Evolutionary conservation across 2,888 invertebrate species (phyloP).

Genomic region (Endomychus coccineus): DNA sequence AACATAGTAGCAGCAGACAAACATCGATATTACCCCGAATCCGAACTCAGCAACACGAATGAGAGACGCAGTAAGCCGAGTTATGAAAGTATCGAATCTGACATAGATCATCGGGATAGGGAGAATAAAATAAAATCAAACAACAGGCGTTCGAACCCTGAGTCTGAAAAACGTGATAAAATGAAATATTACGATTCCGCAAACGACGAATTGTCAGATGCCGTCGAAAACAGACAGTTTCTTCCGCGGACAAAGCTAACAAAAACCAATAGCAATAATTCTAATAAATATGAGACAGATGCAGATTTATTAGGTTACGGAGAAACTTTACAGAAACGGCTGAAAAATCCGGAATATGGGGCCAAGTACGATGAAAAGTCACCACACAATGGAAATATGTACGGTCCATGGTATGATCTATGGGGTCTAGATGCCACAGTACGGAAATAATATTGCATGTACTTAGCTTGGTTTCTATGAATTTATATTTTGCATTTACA

Average conservation of each 20-base stretch:
- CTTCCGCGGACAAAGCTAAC: slow-evolving; percentile 65
- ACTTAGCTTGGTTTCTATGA: no score
- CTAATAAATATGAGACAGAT: slow-evolving; percentile 37
- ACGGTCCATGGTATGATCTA: slow-evolving; percentile 84
- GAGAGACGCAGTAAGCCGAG: slow-evolving; percentile 35
- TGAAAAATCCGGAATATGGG: slow-evolving; percentile 40
- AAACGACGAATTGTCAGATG: slow-evolving; percentile 39
- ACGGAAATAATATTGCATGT: slow-evolving; percentile 28
- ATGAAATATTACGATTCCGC: slow-evolving; percentile 38
- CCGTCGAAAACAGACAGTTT: slow-evolving; percentile 49
- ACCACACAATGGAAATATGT: slow-evolving; percentile 60
- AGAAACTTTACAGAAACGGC: slow-evolving; percentile 43
- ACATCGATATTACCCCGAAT: slow-evolving; percentile 31
- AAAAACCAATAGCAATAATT: slow-evolving; percentile 47
- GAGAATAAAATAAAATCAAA: slow-evolving; percentile 10
- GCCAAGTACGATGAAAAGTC: slow-evolving; percentile 44
- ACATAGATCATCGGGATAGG: slow-evolving; percentile 25
- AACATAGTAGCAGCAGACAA: slow-evolving; percentile 30
- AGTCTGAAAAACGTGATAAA: slow-evolving; percentile 31
- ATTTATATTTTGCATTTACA: no score
- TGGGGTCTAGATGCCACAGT: slow-evolving; percentile 72
- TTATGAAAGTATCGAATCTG: slow-evolving; percentile 40
- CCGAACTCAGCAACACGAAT: slow-evolving; percentile 23
- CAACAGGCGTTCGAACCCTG: slow-evolving; percentile 25
- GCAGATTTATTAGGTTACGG: slow-evolving; percentile 41